Base-by-base conservation (phyloP, 2,888 invertebrate species). In the Hydropsyche betteni region DNA sequence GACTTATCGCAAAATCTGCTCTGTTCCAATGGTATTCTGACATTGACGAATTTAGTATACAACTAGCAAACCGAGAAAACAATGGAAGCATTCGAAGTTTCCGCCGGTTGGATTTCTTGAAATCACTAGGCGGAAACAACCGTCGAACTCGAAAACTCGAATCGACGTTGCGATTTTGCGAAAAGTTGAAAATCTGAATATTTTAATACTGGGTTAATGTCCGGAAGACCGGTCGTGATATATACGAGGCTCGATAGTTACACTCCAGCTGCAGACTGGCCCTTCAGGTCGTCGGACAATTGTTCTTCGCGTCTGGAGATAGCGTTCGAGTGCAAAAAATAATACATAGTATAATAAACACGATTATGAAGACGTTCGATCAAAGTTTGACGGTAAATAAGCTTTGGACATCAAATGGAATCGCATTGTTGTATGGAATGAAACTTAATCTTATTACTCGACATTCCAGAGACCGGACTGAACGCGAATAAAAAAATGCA, bases 211-310 rank as follows among this genome's bases (percentile, higher is more conserved):
- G 64, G 64, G 64, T 64, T 24, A 64, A n/a, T 36, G 64, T 64
- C 64, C 64, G 64, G 34, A 64, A 64, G 64, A 64, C 64, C 64
- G 36, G 64, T 36, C 64, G 64, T 12, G 64, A 64, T 33, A 36
- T 58, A 24, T 16, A 16, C 58, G 58, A 10, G 10, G 44, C 10
- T 44, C 44, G 10, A 44, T 44, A 44, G 44, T 44, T 10, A 44
- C 7, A 8, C 44, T 14, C 55, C 55, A 16, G 55, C 8, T n/a
- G 55, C 55, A 55, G 16, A 64, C 64, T 36, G 36, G 64, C n/a
- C 36, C 36, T 64, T 64, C 64, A 5, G 36, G 3, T 64, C 16
- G 16, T 55, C 14, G 12, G 12, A 44, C 44, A 10, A 44, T 44
- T 8, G 44, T 44, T 44, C 44, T 44, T 1, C 44, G 6, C 4